phyloP scores from a whole-genome alignment of 2,113 vertebrate species.

The Nanorana parkeri region DNA sequence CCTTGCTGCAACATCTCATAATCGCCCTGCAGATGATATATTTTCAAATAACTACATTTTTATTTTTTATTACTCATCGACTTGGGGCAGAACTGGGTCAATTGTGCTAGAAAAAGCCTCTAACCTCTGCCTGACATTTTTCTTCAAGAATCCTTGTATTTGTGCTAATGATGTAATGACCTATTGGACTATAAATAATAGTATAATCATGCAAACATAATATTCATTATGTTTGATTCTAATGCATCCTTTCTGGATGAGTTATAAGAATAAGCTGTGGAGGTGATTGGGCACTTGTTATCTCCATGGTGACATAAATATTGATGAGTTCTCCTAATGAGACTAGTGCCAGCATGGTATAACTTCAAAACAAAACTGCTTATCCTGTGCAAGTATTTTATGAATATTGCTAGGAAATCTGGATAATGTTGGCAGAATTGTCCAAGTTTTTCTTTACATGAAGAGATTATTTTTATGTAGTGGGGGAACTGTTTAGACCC shows the following conservation, averaged over 20 bases:
- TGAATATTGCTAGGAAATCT: background rate
- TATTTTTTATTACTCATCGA: background rate
- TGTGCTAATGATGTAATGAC: background rate
- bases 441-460: too few relatives aligned
- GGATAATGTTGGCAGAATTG: background rate
- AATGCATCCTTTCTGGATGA: background rate
- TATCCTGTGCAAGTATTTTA: background rate
- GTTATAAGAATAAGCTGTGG: background rate
- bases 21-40: background rate
- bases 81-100: background rate
- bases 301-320: conserved; percentile 13
- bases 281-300: background rate
- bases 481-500: too few relatives aligned
- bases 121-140: background rate
- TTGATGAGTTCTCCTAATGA: conserved; percentile 3
- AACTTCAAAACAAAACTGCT: background rate
- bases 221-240: background rate
- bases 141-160: background rate
- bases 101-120: background rate
- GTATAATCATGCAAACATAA: background rate
- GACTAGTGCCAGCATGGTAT: background rate
- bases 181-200: background rate
- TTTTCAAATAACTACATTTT: background rate
- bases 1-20: background rate
- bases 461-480: too few relatives aligned